Base-by-base conservation (phyloP, 2,113 vertebrate species). In the Theristicus caerulescens region DNA sequence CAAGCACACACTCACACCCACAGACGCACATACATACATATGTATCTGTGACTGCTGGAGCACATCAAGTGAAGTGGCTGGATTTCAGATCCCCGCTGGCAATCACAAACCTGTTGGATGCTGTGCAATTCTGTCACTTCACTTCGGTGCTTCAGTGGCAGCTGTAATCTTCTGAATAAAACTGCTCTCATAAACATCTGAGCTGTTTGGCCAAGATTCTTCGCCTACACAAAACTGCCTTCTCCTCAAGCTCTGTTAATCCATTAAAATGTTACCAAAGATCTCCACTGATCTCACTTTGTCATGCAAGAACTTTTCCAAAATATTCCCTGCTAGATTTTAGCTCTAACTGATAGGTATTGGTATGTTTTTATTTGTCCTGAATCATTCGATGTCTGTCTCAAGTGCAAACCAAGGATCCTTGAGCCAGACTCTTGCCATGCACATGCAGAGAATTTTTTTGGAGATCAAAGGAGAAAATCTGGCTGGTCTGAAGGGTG, bases 81-180 rank as follows among this genome's bases (percentile, higher is more conserved):
- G 40, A 72, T 76, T 94, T 94, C 72, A 70, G 70, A 59, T 83
- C 54, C 51, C 42, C 42, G 3, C 59, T 93, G 91, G 85, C 93
- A 93, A 83, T 61, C 44, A 77, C 40, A 77, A 73, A 59, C 46
- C 7, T 69, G 24, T 72, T 97, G 94, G 94, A 94, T 83, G 71
- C 66, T 57, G 67, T 82, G 67, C 87, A 90, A 58, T 81, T 91
- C 93, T 93, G 87, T 94, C 96, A 74, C 91, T 95, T 91, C 71
- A 29, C 82, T 91, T 76, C 8, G 34, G 66, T 91, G 51, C 74
- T 89, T 94, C 91, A 16, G 85, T 80, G 89, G 74, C 74, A 91
- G 87, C 47, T 95, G 51, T 81, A 90, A 85, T 90, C 74, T 86
- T 91, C 61, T 65, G 32, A 8, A 80, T 76, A 44, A 71, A 85